A percentile compares a stretch with the other conserved stretches of the same genome.
Evolutionary conservation across 2,888 invertebrate species (phyloP).

Genomic region (Lacanobia oleracea): DNA sequence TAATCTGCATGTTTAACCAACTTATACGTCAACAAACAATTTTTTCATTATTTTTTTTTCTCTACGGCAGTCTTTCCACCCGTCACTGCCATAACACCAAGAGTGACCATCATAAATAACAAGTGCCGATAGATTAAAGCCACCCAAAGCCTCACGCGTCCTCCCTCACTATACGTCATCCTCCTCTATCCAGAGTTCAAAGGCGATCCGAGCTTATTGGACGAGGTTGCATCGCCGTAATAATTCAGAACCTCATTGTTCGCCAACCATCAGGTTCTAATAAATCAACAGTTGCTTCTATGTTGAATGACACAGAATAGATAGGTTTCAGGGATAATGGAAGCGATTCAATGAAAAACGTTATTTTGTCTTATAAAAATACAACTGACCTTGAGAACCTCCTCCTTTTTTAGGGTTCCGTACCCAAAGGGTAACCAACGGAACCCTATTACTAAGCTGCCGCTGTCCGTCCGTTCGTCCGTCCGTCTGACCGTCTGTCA

Average conservation of each 20-base stretch:
- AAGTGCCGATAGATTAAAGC: slow-evolving; percentile 10
- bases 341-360: no score
- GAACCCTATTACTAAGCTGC: no score
- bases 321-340: not conserved
- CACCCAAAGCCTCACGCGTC: not conserved
- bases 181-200: slow-evolving; percentile 4
- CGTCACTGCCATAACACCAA: not conserved
- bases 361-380: no score
- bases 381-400: no score
- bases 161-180: not conserved
- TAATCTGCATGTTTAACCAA: not conserved
- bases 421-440: no score
- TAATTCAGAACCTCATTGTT: slow-evolving; percentile 55
- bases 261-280: slow-evolving; percentile 40
- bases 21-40: not conserved
- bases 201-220: slow-evolving; percentile 36
- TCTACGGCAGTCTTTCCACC: not conserved
- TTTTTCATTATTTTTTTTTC: not conserved
- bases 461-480: no score
- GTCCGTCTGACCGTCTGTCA: no score
- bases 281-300: slow-evolving; percentile 49
- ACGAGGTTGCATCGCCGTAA: slow-evolving; percentile 30
- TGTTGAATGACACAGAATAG: slow-evolving; percentile 22
- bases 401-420: no score
- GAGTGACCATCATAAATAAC: slow-evolving; percentile 2